Evolutionary conservation across 1,140 invertebrate species (phyloP), one percentile per base, ranked within the genome.

Genomic region (Pseudachorutes palmiensis): DNA sequence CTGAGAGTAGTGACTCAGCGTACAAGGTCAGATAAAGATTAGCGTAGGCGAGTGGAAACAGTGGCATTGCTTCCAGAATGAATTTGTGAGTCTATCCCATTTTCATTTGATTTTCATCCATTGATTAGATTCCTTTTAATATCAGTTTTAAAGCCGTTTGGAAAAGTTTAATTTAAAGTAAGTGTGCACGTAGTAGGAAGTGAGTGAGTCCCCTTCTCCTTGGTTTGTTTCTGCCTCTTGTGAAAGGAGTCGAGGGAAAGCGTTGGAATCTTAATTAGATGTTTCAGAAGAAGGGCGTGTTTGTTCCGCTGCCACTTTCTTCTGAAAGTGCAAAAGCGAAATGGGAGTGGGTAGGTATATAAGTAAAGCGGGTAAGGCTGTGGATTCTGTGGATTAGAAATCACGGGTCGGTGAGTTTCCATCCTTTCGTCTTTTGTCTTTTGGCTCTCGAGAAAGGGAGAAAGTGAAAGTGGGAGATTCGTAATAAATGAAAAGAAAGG

Each of bases 391-490:
- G 36, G 51, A 16, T 55, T 55, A 16, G 51, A 55, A 55, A 55
- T 55, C 24, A 12, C 51, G 24, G 51, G 24, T 55, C 51, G 51
- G 14, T 55, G 24, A 55, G 3, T 55, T 55, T 22, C 24, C 36
- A 19, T 55, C 51, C 51, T 55, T 55, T 55, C 24, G 51, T 55
- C 51, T 55, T 55, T 55, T 55, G 24, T 55, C 51, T 55, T 26
- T 22, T 19, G 36, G 19, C 5, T 9, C 36, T 5, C 36, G 5
- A 41, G 5, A 41, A 9, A 41, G 19, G 5, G 51, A 55, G 24
- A 19, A 26, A 26, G 51, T 55, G 51, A 24, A 55, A 55, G 24
- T 55, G 12, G 19, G 36, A 55, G 51, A 55, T 45, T 19, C 36
- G 9, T 45, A 12, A 22, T 55, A 24, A 19, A 55, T 55, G 51